Evolutionary conservation across 2,888 invertebrate species (phyloP).

Genomic region (Tryphoninae sp.): DNA sequence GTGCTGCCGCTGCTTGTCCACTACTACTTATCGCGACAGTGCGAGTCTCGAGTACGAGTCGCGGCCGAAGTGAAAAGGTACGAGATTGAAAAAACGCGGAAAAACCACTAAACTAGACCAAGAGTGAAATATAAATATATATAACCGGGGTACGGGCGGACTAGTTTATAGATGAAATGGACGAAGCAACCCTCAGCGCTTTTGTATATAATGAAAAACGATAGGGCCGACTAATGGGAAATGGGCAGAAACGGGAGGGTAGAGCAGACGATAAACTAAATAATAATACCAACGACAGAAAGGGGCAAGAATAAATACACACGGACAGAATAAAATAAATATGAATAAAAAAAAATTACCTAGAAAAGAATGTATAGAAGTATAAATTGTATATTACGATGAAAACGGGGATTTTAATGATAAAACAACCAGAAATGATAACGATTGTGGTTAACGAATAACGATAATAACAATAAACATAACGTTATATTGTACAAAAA

Average conservation of each 20-base stretch:
- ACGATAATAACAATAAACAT: constrained; percentile 77
- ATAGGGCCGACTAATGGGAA: constrained; percentile 56
- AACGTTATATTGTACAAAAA: constrained; percentile 77
- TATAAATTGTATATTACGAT: constrained; percentile 75
- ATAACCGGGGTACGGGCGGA: constrained; percentile 14
- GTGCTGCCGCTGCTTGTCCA: neutral
- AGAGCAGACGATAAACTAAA: constrained; percentile 25
- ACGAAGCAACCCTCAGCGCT: constrained; percentile 72
- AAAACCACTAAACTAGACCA: constrained; percentile 57
- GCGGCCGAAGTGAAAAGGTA: neutral
- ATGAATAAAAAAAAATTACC: constrained; percentile 60
- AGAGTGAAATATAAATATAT: constrained; percentile 53
- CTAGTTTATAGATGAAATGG: constrained; percentile 33
- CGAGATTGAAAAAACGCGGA: constrained; percentile 25
- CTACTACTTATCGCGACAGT: neutral
- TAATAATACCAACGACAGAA: constrained; percentile 18
- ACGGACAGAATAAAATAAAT: constrained; percentile 51
- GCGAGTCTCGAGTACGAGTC: constrained; percentile 4
- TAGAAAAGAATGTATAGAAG: constrained; percentile 76
- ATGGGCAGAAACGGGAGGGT: constrained; percentile 20
- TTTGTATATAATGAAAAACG: constrained; percentile 76
- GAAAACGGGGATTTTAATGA: constrained; percentile 66
- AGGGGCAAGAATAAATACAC: constrained; percentile 31
- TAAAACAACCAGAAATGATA: constrained; percentile 67
- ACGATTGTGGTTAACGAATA: constrained; percentile 77